Evolutionary conservation across 2,888 invertebrate species (phyloP).

Genomic region (Trissoscelio sp.): DNA sequence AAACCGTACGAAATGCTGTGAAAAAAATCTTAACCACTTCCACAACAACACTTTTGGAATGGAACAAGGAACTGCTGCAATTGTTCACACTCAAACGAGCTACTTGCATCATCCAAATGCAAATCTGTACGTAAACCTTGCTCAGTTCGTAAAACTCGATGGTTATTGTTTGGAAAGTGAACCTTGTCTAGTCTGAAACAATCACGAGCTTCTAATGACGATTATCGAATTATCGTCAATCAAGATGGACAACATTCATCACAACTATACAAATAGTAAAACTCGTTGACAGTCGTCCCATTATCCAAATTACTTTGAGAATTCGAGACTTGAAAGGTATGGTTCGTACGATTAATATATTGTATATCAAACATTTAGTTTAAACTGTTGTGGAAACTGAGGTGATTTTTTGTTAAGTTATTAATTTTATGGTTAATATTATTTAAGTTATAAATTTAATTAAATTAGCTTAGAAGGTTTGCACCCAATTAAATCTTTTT

Average conservation of each 20-base stretch:
- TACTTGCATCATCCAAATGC: constrained; percentile 96
- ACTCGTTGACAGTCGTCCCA: constrained; percentile 96
- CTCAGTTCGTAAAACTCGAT: constrained; percentile 97
- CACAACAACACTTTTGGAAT: constrained; percentile 87
- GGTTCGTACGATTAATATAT: constrained; percentile 97
- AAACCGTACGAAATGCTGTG: too few species aligned
- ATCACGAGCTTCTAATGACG: constrained; percentile 96
- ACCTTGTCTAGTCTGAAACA: constrained; percentile 98
- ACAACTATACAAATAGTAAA: constrained; percentile 99
- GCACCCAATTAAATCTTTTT: too few species aligned
- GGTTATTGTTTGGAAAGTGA: constrained; percentile 98
- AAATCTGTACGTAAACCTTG: constrained; percentile 94
- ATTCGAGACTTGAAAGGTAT: constrained; percentile 98
- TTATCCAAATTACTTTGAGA: constrained; percentile 95
- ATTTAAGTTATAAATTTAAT: too few species aligned
- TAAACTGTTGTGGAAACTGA: constrained; percentile 96
- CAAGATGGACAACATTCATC: constrained; percentile 97
- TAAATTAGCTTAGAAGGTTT: too few species aligned
- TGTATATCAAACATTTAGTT: constrained; percentile 97
- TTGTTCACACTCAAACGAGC: constrained; percentile 93
- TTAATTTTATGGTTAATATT: too few species aligned
- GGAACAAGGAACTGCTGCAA: constrained; percentile 91
- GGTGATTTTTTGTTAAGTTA: too few species aligned
- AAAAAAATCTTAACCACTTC: too few species aligned
- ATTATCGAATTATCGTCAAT: constrained; percentile 96